A percentile compares a stretch with the other conserved stretches of the same genome.
Evolutionary conservation across 2,797 vertebrate species (phyloP).

Genomic region (Pseudochirops cupreus): DNA sequence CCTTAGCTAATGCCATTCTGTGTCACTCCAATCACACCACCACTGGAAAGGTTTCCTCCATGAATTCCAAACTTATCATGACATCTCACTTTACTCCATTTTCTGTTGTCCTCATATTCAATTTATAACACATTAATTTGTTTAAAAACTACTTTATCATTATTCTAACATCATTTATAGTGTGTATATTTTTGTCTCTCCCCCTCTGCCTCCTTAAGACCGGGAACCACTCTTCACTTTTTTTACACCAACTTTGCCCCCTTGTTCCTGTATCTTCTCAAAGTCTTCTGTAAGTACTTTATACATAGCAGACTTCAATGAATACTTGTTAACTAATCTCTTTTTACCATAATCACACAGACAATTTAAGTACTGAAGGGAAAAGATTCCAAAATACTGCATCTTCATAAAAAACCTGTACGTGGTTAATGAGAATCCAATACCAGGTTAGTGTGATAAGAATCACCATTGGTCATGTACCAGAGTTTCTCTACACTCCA

Average conservation of each 20-base stretch:
- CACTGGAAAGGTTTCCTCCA: not conserved
- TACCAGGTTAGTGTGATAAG: not conserved
- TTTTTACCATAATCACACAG: not conserved
- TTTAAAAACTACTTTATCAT: not conserved
- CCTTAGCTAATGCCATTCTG: not conserved
- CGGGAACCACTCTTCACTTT: not conserved
- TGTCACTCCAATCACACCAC: not conserved
- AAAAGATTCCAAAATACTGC: not conserved
- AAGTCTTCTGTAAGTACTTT: not conserved
- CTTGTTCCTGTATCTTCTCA: not conserved
- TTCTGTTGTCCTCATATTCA: not conserved
- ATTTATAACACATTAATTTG: not conserved
- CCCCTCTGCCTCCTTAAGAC: not conserved
- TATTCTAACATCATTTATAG: not conserved
- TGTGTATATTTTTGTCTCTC: not conserved
- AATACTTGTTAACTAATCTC: not conserved
- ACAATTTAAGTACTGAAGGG: not conserved
- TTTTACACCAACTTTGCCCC: not conserved
- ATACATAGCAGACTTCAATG: not conserved
- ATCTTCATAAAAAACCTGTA: not conserved
- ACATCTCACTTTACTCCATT: not conserved
- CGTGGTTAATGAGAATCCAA: not conserved
- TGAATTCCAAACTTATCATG: not conserved
- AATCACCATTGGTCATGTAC: not conserved
- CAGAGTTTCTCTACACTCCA: not conserved